Conservation (phyloP, 64 coral and sea anemone species). For the Actinia equina region DNA sequence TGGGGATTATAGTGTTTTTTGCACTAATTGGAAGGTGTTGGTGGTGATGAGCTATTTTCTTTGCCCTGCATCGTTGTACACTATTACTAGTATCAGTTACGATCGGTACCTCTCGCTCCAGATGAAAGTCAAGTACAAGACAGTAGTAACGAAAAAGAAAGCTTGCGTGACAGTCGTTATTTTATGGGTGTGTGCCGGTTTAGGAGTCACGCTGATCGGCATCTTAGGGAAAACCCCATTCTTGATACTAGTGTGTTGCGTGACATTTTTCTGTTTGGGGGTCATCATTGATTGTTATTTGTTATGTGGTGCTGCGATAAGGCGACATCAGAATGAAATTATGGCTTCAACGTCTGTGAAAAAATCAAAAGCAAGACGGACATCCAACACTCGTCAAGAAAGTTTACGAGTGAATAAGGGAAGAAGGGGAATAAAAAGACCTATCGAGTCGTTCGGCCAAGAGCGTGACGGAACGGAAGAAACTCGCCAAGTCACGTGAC, state of each 20-base stretch:
- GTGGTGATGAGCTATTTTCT: neutral
- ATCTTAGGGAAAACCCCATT: neutral
- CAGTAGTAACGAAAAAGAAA: neutral
- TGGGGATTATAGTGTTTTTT: neutral
- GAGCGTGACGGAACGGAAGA: neutral
- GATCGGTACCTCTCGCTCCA: neutral
- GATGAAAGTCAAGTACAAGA: neutral
- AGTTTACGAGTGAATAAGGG: neutral
- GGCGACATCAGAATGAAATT: neutral
- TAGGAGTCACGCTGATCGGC: neutral
- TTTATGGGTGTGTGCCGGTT: neutral
- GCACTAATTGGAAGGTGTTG: neutral
- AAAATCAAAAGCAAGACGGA: neutral
- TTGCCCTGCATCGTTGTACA: neutral
- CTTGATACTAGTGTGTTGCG: neutral
- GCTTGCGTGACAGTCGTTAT: neutral
- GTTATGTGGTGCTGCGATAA: neutral
- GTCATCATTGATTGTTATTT: neutral
- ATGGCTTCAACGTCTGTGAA: neutral
- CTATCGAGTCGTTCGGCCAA: neutral
- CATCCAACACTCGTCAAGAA: neutral
- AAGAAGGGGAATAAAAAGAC: neutral
- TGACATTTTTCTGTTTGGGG: neutral
- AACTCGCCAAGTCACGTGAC: neutral
- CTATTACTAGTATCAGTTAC: conserved; percentile 1